A percentile compares a stretch with the other conserved stretches of the same genome.
These are phyloP conservation scores for Melanotaenia parkinsoni DNA, from an alignment of 2,797 vertebrate genomes.

Conservation along the genomic window DNA sequence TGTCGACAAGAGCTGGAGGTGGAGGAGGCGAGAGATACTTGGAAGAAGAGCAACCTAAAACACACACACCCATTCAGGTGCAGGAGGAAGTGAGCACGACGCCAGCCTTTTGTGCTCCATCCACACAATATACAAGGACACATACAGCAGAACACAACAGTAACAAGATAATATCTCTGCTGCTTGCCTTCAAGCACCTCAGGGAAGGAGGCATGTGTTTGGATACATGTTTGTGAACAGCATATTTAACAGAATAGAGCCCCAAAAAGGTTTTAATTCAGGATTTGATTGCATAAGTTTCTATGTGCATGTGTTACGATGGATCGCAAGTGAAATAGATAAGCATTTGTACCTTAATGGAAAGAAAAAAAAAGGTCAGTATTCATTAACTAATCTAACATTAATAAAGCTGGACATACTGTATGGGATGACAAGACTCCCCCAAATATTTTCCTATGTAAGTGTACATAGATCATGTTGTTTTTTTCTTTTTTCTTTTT, in stretches of 20 bases:
- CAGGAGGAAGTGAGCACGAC: slow-evolving; percentile 37
- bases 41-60: slow-evolving; percentile 63
- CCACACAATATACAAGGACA: slow-evolving; percentile 63
- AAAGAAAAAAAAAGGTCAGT: neutral
- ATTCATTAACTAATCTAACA: neutral
- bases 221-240: neutral
- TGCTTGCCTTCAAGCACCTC: neutral
- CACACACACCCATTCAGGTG: slow-evolving; percentile 26
- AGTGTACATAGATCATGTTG: neutral
- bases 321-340: neutral
- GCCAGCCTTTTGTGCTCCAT: slow-evolving; percentile 47
- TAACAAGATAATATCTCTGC: slow-evolving; percentile 6
- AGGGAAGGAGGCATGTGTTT: slow-evolving; percentile 3
- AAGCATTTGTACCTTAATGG: neutral
- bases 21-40: slow-evolving; percentile 60
- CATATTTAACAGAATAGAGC: neutral
- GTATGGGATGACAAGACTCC: no score
- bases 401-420: neutral
- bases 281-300: neutral
- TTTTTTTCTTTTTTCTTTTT: slow-evolving; percentile 41
- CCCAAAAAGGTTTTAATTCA: neutral
- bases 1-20: slow-evolving; percentile 66
- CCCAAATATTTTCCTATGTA: neutral
- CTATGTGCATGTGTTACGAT: neutral
- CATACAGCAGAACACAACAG: slow-evolving; percentile 13